Evolutionary conservation across 2,797 vertebrate genomes (phyloP), one percentile per base, ranked within the genome.

Genomic region (Sebastes diaconus): DNA sequence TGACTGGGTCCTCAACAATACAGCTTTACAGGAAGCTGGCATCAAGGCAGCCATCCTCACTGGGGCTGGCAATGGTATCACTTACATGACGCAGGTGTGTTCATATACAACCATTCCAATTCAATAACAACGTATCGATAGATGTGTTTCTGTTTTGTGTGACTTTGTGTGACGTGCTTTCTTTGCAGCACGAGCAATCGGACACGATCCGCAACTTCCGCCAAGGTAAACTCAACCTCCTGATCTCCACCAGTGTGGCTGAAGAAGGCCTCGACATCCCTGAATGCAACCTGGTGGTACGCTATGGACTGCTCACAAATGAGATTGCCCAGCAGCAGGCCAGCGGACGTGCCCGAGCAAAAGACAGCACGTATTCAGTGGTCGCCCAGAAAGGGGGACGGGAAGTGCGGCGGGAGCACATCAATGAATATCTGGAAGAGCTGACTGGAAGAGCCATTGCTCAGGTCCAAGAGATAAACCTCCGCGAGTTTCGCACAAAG

Each of bases 311-410:
- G 80, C 96, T 99, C 79, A 99, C 97, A 61, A 99, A 99, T 1
- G 98, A 99, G 93, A 98, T 99, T 0, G 96, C 98, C 68, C 98
- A 99, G 97, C 86, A 96, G 85, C 95, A 99, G 97, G 98, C 98
- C 2, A 96, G 93, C 29, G 98, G 98, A 30, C 96, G 98, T 1
- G 98, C 98, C 64, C 94, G 98, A 27, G 97, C 97, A 0, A 3
- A 2, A 42, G 54, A 97, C 89, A 99, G 98, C 0, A 85, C 95
- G 36, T 99, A 98, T 83, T 97, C 97, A 0, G 94, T 99, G 80
- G 94, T 99, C 0, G 97, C 97, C 3, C 68, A 93, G 65, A 71
- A 75, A 60, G 95, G 93, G 2, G 96, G 97, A 4, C 94, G 27
- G 50, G 98, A 99, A 87, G 66, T 95, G 11, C 83, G 30, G 27